A percentile compares a stretch with the other conserved stretches of the same genome.
Conservation (phyloP, 1,140 invertebrate species). For the Pseudomyrmex sp. region DNA sequence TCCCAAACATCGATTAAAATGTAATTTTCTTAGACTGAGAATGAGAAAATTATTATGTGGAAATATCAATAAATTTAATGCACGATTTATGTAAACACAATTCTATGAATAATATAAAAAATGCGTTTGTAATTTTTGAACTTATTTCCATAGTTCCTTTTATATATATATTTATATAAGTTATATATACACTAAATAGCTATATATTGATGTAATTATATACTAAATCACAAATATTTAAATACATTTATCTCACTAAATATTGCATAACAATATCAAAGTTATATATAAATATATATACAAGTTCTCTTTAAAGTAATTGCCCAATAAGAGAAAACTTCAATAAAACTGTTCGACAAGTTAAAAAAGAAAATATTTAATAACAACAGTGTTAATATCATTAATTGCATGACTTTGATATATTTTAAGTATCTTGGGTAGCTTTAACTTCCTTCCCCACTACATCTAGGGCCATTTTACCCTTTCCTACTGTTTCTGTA, state of each 20-base stretch:
- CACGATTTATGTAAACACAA: slow-evolving; percentile 18
- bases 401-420: neutral
- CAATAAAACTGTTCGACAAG: neutral
- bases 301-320: neutral
- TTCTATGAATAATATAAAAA: slow-evolving; percentile 28
- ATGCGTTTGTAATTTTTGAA: neutral
- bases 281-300: neutral
- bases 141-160: too few species aligned
- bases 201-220: neutral
- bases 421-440: slow-evolving; percentile 63
- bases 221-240: slow-evolving; percentile 27
- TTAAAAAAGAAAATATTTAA: slow-evolving; percentile 22
- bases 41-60: slow-evolving; percentile 6
- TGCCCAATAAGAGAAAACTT: slow-evolving; percentile 11
- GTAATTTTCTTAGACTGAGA: neutral
- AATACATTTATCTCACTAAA: slow-evolving; percentile 13
- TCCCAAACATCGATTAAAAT: neutral
- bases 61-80: slow-evolving; percentile 45
- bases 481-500: slow-evolving; percentile 83
- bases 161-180: neutral
- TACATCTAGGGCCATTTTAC: slow-evolving; percentile 73
- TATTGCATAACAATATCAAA: slow-evolving; percentile 4
- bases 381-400: neutral
- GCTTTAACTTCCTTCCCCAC: slow-evolving; percentile 76
- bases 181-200: neutral